phyloP scores from a whole-genome alignment of 2,888 invertebrate species.

The Oligia fasciuncula region DNA sequence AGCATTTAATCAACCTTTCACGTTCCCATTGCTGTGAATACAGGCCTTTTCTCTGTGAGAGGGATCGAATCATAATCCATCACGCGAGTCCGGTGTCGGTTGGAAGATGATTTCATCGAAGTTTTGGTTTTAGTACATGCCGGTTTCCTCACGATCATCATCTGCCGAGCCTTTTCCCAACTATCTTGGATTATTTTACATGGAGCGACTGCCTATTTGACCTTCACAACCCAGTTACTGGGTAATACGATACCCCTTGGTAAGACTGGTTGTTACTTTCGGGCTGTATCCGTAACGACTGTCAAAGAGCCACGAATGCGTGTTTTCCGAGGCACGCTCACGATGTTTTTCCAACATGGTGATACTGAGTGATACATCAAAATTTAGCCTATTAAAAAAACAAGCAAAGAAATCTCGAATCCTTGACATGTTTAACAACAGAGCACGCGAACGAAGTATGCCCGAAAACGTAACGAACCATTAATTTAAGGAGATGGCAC shows the following conservation, averaged over 20 bases:
- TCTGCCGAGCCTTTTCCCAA: too few species aligned
- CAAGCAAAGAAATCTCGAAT: neutral
- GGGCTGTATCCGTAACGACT: too few species aligned
- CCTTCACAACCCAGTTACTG: too few species aligned
- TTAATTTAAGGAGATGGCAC: conserved; percentile 65
- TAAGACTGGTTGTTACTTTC: too few species aligned
- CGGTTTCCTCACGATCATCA: neutral
- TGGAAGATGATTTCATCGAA: neutral
- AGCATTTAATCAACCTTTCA: neutral
- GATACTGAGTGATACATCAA: neutral
- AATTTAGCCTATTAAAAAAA: neutral
- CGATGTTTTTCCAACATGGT: neutral
- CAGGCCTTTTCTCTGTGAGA: neutral
- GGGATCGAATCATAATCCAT: neutral
- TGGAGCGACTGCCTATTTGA: too few species aligned
- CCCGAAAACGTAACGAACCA: conserved; percentile 41
- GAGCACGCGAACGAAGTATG: conserved; percentile 56
- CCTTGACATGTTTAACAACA: conserved; percentile 29
- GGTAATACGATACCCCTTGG: too few species aligned
- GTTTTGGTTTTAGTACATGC: neutral
- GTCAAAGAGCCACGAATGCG: too few species aligned
- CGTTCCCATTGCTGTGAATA: neutral
- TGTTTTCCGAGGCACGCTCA: too few species aligned
- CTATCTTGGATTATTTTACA: too few species aligned
- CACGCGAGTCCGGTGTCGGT: neutral